phyloP scores from a whole-genome alignment of 2,797 vertebrate species.

The Cuculus canorus region DNA sequence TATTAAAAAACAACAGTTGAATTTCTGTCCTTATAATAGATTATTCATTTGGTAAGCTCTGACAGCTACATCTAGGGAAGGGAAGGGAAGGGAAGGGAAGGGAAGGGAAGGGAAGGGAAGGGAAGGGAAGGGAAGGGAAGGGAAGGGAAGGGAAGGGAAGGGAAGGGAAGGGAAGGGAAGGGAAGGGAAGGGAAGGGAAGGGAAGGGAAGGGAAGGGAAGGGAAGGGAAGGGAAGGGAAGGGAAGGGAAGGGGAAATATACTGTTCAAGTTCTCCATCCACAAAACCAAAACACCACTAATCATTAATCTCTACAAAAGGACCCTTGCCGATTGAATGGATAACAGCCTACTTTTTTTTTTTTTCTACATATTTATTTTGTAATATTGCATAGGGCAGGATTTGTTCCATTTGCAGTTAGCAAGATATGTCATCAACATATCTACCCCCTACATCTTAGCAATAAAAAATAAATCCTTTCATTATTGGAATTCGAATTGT shows the following conservation, averaged over 20 bases:
- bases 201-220: no score
- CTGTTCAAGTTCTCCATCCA: background rate
- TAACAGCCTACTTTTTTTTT: background rate
- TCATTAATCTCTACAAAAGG: background rate
- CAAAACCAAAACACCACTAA: background rate
- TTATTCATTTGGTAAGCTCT: background rate
- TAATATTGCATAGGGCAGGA: background rate
- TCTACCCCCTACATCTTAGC: background rate
- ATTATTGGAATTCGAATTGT: background rate
- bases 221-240: background rate
- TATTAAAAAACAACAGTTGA: background rate
- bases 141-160: no score
- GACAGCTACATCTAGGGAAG: background rate
- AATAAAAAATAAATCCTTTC: background rate
- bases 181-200: no score
- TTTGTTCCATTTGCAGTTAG: background rate
- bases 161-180: no score
- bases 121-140: no score
- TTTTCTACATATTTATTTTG: background rate
- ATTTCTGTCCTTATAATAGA: background rate
- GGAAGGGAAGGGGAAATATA: background rate
- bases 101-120: no score
- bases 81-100: background rate
- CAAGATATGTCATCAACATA: background rate
- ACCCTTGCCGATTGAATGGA: background rate